Conservation (phyloP, 1,140 invertebrate genomes). For the Epicauta chinensis region DNA sequence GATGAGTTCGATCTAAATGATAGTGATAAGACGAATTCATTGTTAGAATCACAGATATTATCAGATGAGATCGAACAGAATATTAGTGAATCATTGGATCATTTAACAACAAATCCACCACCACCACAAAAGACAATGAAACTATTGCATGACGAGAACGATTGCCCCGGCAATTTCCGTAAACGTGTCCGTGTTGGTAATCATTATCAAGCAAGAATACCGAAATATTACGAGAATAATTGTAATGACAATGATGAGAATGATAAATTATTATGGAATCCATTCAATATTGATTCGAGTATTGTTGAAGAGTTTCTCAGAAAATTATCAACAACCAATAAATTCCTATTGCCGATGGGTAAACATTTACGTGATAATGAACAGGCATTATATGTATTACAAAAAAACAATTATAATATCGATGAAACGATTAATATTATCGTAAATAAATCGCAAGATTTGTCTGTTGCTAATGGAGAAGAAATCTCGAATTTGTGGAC, state of each 20-base stretch:
- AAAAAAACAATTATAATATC: slow-evolving; percentile 88
- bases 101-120: slow-evolving; percentile 2
- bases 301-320: slow-evolving; percentile 75
- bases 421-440: slow-evolving; percentile 68
- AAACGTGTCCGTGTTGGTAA: slow-evolving; percentile 58
- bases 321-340: slow-evolving; percentile 53
- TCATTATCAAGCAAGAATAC: slow-evolving; percentile 87
- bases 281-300: slow-evolving; percentile 63
- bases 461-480: slow-evolving; percentile 51
- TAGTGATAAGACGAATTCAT: too few species aligned
- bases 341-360: slow-evolving; percentile 56
- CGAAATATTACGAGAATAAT: slow-evolving; percentile 71
- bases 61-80: slow-evolving; percentile 7
- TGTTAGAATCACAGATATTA: too few species aligned
- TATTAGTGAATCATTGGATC: slow-evolving; percentile 4
- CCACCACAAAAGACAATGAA: not conserved
- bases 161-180: not conserved
- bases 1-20: too few species aligned
- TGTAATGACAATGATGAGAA: slow-evolving; percentile 96
- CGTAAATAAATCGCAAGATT: slow-evolving; percentile 73
- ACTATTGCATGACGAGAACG: not conserved
- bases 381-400: slow-evolving; percentile 80
- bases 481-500: slow-evolving; percentile 84
- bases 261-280: slow-evolving; percentile 90
- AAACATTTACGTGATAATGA: slow-evolving; percentile 86